Evolutionary conservation across 2,113 vertebrate species (phyloP).

Genomic region (Geothlypis trichas): DNA sequence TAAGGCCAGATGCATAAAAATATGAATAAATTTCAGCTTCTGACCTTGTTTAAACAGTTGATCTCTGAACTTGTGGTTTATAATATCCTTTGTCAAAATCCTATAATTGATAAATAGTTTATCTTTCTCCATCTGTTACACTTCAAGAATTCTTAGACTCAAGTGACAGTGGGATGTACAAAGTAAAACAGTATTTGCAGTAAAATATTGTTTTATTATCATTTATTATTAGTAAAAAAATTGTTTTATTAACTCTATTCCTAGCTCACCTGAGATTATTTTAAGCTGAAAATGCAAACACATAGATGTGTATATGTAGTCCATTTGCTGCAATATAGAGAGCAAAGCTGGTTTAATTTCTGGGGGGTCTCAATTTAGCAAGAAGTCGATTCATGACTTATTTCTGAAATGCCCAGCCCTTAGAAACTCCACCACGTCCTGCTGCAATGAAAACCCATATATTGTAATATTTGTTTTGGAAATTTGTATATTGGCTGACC

Average conservation of each 20-base stretch:
- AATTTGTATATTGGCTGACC: constrained; percentile 80
- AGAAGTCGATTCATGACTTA: not conserved
- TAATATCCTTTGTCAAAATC: not conserved
- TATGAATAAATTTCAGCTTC: not conserved
- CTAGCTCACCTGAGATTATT: not conserved
- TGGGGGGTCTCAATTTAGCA: not conserved
- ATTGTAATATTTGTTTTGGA: constrained; percentile 79
- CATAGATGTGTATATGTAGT: not conserved
- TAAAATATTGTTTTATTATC: not conserved
- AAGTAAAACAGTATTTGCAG: not conserved
- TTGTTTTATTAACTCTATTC: not conserved
- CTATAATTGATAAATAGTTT: not conserved
- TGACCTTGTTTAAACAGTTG: not conserved
- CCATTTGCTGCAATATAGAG: not conserved
- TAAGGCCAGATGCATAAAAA: not conserved
- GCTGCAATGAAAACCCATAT: constrained; percentile 60
- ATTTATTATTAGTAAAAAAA: no score
- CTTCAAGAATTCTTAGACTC: not conserved
- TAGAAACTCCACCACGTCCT: constrained; percentile 15
- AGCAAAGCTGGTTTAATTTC: constrained; percentile 54
- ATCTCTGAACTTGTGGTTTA: constrained; percentile 20
- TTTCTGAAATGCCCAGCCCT: constrained; percentile 42
- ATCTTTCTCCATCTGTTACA: not conserved
- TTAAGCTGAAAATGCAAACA: not conserved
- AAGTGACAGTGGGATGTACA: not conserved